Conservation (phyloP, 2,888 invertebrate genomes). For the Mactromeris polynyma region DNA sequence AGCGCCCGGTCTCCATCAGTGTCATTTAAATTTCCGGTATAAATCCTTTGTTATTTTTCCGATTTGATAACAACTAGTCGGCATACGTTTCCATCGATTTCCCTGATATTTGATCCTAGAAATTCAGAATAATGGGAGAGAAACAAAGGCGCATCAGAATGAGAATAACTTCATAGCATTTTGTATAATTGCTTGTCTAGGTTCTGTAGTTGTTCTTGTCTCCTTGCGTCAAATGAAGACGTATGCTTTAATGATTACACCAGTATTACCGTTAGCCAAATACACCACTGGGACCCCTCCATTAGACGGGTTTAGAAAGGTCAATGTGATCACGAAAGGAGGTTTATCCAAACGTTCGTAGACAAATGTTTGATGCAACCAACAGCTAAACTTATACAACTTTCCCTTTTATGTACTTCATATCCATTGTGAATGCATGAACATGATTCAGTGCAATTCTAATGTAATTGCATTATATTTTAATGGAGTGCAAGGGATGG, state of each 20-base stretch:
- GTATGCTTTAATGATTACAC: not conserved
- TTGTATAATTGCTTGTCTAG: slow-evolving; percentile 7
- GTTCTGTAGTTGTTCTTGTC: not conserved
- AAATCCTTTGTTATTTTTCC: not conserved
- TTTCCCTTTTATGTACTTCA: too few relatives aligned
- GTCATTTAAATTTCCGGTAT: slow-evolving; percentile 9
- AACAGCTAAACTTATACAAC: too few relatives aligned
- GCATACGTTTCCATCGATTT: slow-evolving; percentile 4
- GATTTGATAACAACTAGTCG: slow-evolving; percentile 1
- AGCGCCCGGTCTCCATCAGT: not conserved
- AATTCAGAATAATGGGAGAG: not conserved
- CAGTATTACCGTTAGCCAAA: not conserved
- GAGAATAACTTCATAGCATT: not conserved
- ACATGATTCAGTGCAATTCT: too few relatives aligned
- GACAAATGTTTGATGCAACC: too few relatives aligned
- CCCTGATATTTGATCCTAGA: not conserved
- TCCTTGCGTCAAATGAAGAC: not conserved
- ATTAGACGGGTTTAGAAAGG: too few relatives aligned
- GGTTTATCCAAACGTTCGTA: too few relatives aligned
- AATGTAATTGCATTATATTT: too few relatives aligned
- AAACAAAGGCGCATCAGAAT: not conserved
- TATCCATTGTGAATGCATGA: too few relatives aligned
- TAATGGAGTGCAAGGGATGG: too few relatives aligned
- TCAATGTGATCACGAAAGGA: too few relatives aligned
- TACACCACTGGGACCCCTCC: too few relatives aligned